Evolutionary conservation across 2,888 invertebrate species (phyloP).

Genomic region (Augiades crinisus): DNA sequence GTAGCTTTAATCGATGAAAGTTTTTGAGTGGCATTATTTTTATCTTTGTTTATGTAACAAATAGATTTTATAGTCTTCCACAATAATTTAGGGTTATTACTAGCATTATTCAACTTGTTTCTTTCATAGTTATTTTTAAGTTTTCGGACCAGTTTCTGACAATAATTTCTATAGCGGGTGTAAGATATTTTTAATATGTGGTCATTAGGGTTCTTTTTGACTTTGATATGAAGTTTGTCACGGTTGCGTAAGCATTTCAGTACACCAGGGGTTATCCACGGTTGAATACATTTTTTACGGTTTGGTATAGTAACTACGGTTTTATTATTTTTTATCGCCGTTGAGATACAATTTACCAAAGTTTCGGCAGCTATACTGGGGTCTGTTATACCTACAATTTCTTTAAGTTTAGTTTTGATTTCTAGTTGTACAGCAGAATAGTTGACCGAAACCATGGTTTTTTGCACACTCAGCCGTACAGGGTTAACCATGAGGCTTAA

Average conservation of each 20-base stretch:
- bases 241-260: conserved; percentile 23
- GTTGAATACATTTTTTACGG: conserved; percentile 17
- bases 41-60: conserved; percentile 1
- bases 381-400: conserved; percentile 6
- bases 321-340: conserved; percentile 16
- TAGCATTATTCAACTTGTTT: neutral
- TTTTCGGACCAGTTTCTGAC: conserved; percentile 4
- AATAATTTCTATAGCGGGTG: conserved; percentile 13
- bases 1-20: neutral
- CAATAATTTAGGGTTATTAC: conserved; percentile 1
- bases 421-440: conserved; percentile 3
- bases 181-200: conserved; percentile 1
- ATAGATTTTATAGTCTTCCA: conserved; percentile 16
- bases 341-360: conserved; percentile 4
- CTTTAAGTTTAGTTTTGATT: conserved; percentile 3
- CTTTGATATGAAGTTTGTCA: conserved; percentile 19
- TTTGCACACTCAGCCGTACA: neutral
- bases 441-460: conserved; percentile 11
- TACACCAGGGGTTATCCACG: conserved; percentile 25
- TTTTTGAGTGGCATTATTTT: neutral
- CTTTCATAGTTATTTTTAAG: conserved; percentile 11
- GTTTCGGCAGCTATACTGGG: conserved; percentile 15
- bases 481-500: conserved; percentile 10
- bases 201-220: conserved; percentile 11
- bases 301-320: conserved; percentile 1